Evolutionary conservation across 2,113 vertebrate genomes (phyloP), one percentile per base, ranked within the genome.

Genomic region (Takifugu flavidus): DNA sequence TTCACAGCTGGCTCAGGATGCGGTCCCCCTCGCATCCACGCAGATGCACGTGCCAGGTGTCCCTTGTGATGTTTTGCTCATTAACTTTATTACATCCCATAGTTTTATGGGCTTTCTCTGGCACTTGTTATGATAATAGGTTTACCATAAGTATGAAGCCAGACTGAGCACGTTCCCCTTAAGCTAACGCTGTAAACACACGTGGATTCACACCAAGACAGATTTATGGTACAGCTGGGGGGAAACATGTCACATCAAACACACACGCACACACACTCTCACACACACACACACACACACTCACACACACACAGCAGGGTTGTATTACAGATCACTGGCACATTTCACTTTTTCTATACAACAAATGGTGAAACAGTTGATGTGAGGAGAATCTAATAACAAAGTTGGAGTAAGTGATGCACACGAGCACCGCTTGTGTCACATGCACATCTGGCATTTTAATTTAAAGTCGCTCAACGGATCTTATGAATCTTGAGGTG

Each of bases 11-110:
- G 53, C 39, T 53, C n/a, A 15, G n/a, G 47, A 6, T 5, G n/a
- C 20, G 4, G 15, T n/a, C 28, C 20, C 29, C 27, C 52, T 56
- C 27, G 50, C 25, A 28, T 1, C 45, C 56, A 56, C 42, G 7
- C 3, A 62, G 0, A 42, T 13, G 45, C 47, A 49, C 39, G 6
- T 47, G 2, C 20, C 29, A 59, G 42, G 45, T 31, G 50, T 75
- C 82, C 74, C 76, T 31, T 62, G 57, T 50, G 72, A 80, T 65
- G 74, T 65, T 76, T 67, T 74, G 51, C 77, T 82, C 81, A 77
- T 85, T 84, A 82, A 72, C 63, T 77, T 85, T 73, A 82, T 85
- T 79, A 72, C 75, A 63, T 63, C 67, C 43, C 65, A 62, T 80
- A 56, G 65, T 74, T 84, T 82, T 77, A 85, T 7, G 71, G 69